Base-by-base conservation (phyloP, 2,888 invertebrate genomes). In the Encarsia formosa region DNA sequence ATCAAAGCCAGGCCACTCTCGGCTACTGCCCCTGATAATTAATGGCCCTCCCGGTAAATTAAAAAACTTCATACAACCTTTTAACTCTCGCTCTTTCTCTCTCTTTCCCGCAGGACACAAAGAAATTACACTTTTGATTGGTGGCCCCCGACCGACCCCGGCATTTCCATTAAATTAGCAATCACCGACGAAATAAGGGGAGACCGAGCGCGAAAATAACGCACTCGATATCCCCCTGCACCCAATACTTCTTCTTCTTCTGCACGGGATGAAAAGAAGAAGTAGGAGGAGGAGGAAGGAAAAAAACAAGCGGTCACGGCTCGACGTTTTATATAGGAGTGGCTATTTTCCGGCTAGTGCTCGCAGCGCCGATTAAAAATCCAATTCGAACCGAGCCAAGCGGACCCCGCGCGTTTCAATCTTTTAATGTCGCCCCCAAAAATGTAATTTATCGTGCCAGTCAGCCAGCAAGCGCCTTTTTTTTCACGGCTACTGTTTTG, bases 291-390 rank as follows among this genome's bases (percentile, higher is more conserved):
- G 11, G 38, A 24, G 16, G 29, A 31, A 13, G 31, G 31, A 18
- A 57, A 51, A 51, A 58, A 66, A 70, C 68, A 69, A 69, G 69
- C 64, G 68, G 67, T 65, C 65, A 67, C 61, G 1, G n/a, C n/a
- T n/a, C n/a, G 11, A 6, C 63, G 65, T 67, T 63, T 71, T 68
- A 63, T 68, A 67, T 67, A 68, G 64, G 67, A 73, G 70, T 73
- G 73, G 73, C 71, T 73, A 73, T 73, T 73, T 73, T 73, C 71
- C 73, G 67, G 65, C 71, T 70, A 71, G 65, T 72, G 72, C 69
- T 63, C 70, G 63, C n/a, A n/a, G n/a, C n/a, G n/a, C 67, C 71
- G 73, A 73, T 73, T 73, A 72, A 73, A 71, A 72, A 72, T 71
- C 70, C 70, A 69, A 72, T 71, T 70, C 62, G 48, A 56, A 45